Evolutionary conservation across 92 coral and sea anemone genomes (phyloP), one percentile per base, ranked within the genome.

Genomic region (Meandrina meandrites): DNA sequence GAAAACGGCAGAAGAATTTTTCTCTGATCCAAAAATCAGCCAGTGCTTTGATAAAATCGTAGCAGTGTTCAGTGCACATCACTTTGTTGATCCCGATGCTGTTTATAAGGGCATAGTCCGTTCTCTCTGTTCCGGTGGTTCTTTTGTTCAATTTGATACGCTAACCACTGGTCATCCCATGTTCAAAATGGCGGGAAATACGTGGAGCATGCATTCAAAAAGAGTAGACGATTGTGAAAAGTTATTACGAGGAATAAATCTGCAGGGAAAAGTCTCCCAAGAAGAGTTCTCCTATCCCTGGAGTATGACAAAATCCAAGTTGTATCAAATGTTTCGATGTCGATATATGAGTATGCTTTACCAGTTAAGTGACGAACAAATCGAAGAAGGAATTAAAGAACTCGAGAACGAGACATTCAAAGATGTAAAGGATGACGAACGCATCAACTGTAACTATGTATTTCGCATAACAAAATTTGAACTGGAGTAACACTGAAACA

Each of bases 1-100:
- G 71, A 79, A 79, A 58, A 79, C 83, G 7, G 83, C 83, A 1
- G 70, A 58, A 17, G 83, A 79, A 19, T 81, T 67, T 42, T 66
- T 67, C 58, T 67, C 76, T 19, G 45, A 69, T 30, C 68, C 69
- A 0, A 15, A 69, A 8, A 69, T 82, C 18, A 68, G 67, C 16
- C 78, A 70, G 18, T n/a, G 79, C 30, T 69, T 69, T 82, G 86
- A 82, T 30, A 64, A 35, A 27, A 58, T 81, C 5, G 4, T 81
- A 40, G 8, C 67, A 58, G 53, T 64, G 17, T 7, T 64, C 2
- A 45, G 57, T n/a, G 28, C 84, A 7, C 84, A 81, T n/a, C 84
- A 81, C 58, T 81, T 81, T 28, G 75, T 45, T 14, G 48, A 81
- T 31, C 75, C 58, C 6, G 84, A 37, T 27, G 84, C 57, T n/a